Percentiles rank a stretch among this genome's conserved stretches.
phyloP scores from a whole-genome alignment of 2,888 invertebrate genomes.

The Noctua pronuba region DNA sequence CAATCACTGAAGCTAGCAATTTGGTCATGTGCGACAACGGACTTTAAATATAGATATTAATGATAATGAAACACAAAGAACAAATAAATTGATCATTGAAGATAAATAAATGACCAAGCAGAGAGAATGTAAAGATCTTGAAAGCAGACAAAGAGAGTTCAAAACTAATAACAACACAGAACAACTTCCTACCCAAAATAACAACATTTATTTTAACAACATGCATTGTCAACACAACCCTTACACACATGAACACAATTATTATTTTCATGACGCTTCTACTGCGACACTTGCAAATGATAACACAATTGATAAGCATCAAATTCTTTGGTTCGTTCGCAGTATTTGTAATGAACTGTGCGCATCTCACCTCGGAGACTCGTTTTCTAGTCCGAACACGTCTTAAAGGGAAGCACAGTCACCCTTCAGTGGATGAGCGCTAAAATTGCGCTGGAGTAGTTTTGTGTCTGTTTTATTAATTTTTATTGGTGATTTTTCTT shows the following conservation, averaged over 20 bases:
- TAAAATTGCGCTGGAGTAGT: conserved; percentile 78
- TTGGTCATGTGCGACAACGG: background rate
- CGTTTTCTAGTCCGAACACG: conserved; percentile 85
- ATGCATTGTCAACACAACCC: conserved; percentile 37
- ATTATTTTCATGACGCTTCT: conserved; percentile 30
- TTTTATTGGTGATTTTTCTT: conserved; percentile 22
- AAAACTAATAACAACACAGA: background rate
- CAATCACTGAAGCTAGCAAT: background rate
- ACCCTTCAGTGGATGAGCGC: conserved; percentile 77
- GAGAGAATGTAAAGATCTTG: background rate
- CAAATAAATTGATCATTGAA: background rate
- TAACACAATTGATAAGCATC: conserved; percentile 63
- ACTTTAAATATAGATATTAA: background rate
- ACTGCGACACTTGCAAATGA: conserved; percentile 44
- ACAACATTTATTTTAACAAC: conserved; percentile 11
- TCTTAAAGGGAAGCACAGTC: conserved; percentile 83
- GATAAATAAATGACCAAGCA: background rate
- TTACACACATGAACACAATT: conserved; percentile 21
- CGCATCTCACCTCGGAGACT: conserved; percentile 82
- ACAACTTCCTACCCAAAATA: background rate
- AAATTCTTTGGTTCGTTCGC: conserved; percentile 74
- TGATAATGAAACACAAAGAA: background rate
- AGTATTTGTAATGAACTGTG: conserved; percentile 84
- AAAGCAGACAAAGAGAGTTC: background rate
- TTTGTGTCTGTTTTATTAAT: conserved; percentile 39